phyloP scores from a whole-genome alignment of 2,113 vertebrate genomes.

The Phycodurus eques region DNA sequence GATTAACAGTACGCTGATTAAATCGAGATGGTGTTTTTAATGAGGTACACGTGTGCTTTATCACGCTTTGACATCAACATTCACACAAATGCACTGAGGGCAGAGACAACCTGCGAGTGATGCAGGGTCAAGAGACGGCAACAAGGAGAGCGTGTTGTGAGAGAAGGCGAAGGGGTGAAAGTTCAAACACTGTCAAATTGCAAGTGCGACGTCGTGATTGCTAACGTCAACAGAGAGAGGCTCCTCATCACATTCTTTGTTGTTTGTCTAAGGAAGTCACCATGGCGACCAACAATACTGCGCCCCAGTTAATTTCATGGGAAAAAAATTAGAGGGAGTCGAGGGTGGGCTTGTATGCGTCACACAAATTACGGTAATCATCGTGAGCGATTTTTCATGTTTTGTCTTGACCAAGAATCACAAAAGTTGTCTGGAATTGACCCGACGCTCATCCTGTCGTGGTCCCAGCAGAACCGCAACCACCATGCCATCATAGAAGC shows the following conservation, averaged over 20 bases:
- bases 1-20: neutral
- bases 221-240: constrained; percentile 1
- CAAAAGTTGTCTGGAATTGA: neutral
- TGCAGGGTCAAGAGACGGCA: neutral
- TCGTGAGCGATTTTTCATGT: neutral
- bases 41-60: neutral
- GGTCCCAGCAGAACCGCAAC: neutral
- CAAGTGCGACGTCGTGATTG: neutral
- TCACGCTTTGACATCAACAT: neutral
- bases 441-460: neutral
- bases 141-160: neutral
- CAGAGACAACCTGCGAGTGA: neutral
- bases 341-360: neutral
- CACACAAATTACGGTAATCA: neutral
- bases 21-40: neutral
- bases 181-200: constrained; percentile 1
- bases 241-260: neutral
- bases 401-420: constrained; percentile 1
- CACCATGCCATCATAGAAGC: neutral
- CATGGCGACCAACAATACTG: neutral
- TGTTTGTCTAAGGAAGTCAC: constrained; percentile 3
- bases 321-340: neutral
- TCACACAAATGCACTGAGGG: neutral
- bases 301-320: neutral
- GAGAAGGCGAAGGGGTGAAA: constrained; percentile 1